A percentile compares a stretch with the other conserved stretches of the same genome.
These are phyloP conservation scores for Coturnix japonica DNA, from an alignment of 2,113 vertebrate genomes.

Conservation along the genomic window DNA sequence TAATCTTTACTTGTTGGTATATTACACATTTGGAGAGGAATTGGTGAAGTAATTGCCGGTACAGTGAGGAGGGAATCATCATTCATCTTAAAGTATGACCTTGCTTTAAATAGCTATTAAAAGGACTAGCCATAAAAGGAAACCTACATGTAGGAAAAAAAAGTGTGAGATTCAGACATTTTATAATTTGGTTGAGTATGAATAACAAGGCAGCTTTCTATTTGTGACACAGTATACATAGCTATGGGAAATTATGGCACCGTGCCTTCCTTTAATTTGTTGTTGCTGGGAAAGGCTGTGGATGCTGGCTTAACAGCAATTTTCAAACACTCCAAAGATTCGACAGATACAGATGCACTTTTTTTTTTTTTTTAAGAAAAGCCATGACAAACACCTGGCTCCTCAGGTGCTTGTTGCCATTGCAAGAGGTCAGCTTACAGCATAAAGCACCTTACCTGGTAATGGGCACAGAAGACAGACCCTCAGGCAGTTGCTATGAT, in stretches of 20 bases:
- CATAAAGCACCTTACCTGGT: neutral
- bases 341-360: neutral
- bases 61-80: neutral
- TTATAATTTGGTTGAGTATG: neutral
- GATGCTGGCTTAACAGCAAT: slow-evolving; percentile 3
- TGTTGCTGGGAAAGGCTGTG: slow-evolving; percentile 18
- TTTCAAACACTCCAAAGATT: slow-evolving; percentile 21
- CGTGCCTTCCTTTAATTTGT: slow-evolving; percentile 14
- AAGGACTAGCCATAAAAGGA: neutral
- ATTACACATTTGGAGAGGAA: slow-evolving; percentile 46
- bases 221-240: slow-evolving; percentile 10
- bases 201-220: neutral
- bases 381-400: neutral
- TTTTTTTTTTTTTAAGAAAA: slow-evolving; percentile 13
- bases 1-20: slow-evolving; percentile 30
- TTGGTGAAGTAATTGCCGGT: slow-evolving; percentile 23
- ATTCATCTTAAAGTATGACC: slow-evolving; percentile 23
- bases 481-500: neutral
- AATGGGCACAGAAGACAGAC: neutral
- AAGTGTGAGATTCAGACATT: neutral
- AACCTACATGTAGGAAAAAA: neutral
- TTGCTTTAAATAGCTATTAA: slow-evolving; percentile 42
- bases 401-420: neutral
- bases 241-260: slow-evolving; percentile 25
- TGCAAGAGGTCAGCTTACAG: neutral